Evolutionary conservation across 2,888 invertebrate genomes (phyloP), one percentile per base, ranked within the genome.

Genomic region (Tetragnatha montana): DNA sequence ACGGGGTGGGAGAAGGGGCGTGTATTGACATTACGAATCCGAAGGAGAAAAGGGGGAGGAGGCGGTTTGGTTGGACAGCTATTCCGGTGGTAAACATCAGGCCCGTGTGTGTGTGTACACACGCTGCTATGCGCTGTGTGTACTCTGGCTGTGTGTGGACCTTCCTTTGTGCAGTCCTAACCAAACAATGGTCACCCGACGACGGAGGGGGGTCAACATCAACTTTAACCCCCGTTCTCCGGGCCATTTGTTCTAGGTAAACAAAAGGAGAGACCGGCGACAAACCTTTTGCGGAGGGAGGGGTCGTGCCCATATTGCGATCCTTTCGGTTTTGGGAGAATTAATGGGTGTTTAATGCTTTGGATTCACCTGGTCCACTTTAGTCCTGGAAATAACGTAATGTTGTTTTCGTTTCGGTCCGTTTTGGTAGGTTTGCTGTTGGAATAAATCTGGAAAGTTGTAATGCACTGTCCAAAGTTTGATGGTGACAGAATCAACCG

Each of bases 141-240:
- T 81, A 80, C 74, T 69, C 60, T 73, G 70, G 69, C 50, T 70
- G 69, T 81, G 81, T 88, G 88, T 70, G 73, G 86, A 49, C 80
- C 79, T 89, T 85, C 89, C 85, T 89, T 89, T 89, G 89, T 89
- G 89, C 50, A 84, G 85, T 85, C 68, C 84, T 89, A 89, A 89
- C 80, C 85, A 89, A 89, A 89, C 89, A 89, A 85, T 89, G 89
- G 89, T 89, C 89, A 89, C 89, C 89, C 89, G 78, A 85, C 89
- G 89, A 78, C 83, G 85, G 69, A 75, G 76, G 74, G 79, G 68
- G 76, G 86, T 81, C 85, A 81, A 85, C 81, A 85, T 84, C 85
- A 89, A 89, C 89, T 89, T 89, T 89, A 89, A 86, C 89, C 89
- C 88, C 81, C 85, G 73, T 89, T 89, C 89, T 89, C 71, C 89